A percentile compares a stretch with the other conserved stretches of the same genome.
Conservation (phyloP, 2,888 invertebrate genomes). For the Lymantria dispar region DNA sequence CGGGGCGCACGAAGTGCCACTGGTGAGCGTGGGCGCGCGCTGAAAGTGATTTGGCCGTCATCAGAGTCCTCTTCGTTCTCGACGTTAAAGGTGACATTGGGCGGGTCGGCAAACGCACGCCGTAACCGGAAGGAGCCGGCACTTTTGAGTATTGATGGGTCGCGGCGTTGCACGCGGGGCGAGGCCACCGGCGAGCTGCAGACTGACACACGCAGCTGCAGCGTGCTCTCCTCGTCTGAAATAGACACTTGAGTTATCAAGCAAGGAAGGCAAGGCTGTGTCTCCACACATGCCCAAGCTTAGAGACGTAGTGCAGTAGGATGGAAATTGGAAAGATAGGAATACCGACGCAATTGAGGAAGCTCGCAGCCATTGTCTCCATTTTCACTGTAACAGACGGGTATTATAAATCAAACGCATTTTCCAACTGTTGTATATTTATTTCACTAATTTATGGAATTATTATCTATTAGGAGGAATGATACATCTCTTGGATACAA, state of each 20-base stretch:
- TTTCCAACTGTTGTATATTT: constrained; percentile 53
- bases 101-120: constrained; percentile 44
- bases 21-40: constrained; percentile 45
- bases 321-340: neutral
- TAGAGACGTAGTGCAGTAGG: neutral
- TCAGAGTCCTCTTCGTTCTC: constrained; percentile 70
- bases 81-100: constrained; percentile 76
- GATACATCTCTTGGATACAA: constrained; percentile 16
- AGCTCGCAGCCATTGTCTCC: constrained; percentile 1
- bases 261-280: constrained; percentile 13
- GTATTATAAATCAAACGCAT: constrained; percentile 57
- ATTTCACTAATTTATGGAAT: constrained; percentile 34
- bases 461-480: constrained; percentile 17
- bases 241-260: constrained; percentile 37
- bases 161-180: constrained; percentile 50
- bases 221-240: constrained; percentile 69
- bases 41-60: constrained; percentile 73
- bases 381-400: constrained; percentile 20
- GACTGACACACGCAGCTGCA: constrained; percentile 45
- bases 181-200: constrained; percentile 42
- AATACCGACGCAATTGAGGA: neutral
- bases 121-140: constrained; percentile 52
- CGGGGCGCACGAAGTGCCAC: constrained; percentile 10
- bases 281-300: constrained; percentile 4
- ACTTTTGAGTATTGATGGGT: constrained; percentile 59